Percentiles rank a stretch among this genome's conserved stretches.
Conservation (phyloP, 2,888 invertebrate genomes). For the Mechanitis mazaeus region DNA sequence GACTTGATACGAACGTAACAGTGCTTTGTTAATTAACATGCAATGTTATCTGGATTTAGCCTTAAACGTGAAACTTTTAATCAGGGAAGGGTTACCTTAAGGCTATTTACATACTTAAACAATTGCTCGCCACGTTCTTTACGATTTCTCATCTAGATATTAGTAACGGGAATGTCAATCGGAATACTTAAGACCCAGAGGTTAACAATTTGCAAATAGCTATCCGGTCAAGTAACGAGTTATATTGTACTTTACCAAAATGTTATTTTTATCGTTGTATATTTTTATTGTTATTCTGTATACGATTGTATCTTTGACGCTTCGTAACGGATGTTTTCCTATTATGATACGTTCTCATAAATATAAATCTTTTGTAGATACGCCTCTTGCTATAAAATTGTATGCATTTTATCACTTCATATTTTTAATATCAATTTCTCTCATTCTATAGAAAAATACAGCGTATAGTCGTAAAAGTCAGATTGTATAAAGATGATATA, state of each 20-base stretch:
- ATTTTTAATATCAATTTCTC: too few relatives aligned
- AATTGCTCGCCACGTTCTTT: constrained; percentile 65
- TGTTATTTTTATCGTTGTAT: neutral
- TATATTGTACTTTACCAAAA: constrained; percentile 1
- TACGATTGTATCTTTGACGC: too few relatives aligned
- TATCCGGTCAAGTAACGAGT: constrained; percentile 14
- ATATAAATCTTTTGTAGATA: too few relatives aligned
- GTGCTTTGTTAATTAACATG: constrained; percentile 52
- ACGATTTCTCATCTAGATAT: constrained; percentile 31
- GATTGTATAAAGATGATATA: neutral
- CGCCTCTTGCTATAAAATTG: too few relatives aligned
- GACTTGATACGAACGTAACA: constrained; percentile 33
- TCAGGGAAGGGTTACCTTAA: constrained; percentile 31
- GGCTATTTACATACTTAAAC: constrained; percentile 66
- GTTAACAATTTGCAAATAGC: constrained; percentile 17
- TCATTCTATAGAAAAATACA: too few relatives aligned
- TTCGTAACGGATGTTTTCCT: too few relatives aligned
- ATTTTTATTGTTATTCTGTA: too few relatives aligned
- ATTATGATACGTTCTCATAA: too few relatives aligned
- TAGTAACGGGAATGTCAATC: constrained; percentile 29
- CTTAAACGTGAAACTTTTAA: constrained; percentile 45
- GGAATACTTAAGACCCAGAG: constrained; percentile 13
- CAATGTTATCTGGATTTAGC: constrained; percentile 41
- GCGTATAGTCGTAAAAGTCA: too few relatives aligned
- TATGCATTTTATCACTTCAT: too few relatives aligned